Percentiles rank a stretch among this genome's conserved stretches.
Conservation (phyloP, 2,797 vertebrate species). For the Poeciliopsis gracilis region DNA sequence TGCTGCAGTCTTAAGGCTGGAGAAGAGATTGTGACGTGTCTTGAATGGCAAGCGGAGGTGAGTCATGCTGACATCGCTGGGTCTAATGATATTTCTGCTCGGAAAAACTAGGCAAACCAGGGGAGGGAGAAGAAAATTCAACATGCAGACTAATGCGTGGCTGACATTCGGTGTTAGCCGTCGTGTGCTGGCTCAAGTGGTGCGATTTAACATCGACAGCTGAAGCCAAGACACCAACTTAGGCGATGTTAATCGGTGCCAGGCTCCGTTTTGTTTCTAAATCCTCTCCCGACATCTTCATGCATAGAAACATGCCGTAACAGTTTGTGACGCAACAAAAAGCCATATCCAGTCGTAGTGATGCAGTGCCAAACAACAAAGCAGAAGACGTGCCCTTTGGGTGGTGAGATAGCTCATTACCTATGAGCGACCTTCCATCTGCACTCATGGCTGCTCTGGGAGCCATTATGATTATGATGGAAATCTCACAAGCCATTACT, state of each 20-base stretch:
- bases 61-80: slow-evolving; percentile 68
- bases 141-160: slow-evolving; percentile 53
- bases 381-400: slow-evolving; percentile 86
- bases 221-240: slow-evolving; percentile 42
- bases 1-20: slow-evolving; percentile 46
- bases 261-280: slow-evolving; percentile 29
- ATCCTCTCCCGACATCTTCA: slow-evolving; percentile 33
- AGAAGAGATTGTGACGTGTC: slow-evolving; percentile 61
- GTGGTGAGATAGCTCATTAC: slow-evolving; percentile 98
- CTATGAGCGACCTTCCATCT: slow-evolving; percentile 99
- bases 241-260: slow-evolving; percentile 52
- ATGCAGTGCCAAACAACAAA: slow-evolving; percentile 91
- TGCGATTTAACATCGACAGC: slow-evolving; percentile 47
- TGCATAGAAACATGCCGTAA: slow-evolving; percentile 18
- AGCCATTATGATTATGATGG: slow-evolving; percentile 99
- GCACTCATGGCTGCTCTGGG: slow-evolving; percentile 98
- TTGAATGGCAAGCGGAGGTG: slow-evolving; percentile 77
- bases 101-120: slow-evolving; percentile 49
- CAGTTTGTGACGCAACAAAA: slow-evolving; percentile 18
- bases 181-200: slow-evolving; percentile 31
- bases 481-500: slow-evolving; percentile 99
- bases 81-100: slow-evolving; percentile 68
- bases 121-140: slow-evolving; percentile 56
- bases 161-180: slow-evolving; percentile 60
- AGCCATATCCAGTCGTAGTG: slow-evolving; percentile 40